Base-by-base conservation (phyloP, 2,888 invertebrate species). In the Eledona agricola region DNA sequence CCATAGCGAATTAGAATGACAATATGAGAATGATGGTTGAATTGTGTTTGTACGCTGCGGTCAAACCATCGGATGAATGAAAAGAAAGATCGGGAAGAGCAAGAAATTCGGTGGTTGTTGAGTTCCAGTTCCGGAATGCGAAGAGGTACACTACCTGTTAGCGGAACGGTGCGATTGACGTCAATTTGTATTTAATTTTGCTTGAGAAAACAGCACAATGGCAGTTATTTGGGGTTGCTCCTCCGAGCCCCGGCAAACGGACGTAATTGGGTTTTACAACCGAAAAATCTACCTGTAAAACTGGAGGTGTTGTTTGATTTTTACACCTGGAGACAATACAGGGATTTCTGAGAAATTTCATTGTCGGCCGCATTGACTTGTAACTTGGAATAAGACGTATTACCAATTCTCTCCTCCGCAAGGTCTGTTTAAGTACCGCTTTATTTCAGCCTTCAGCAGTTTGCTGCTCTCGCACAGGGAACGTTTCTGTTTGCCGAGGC, bases 91-190 rank as follows among this genome's bases (percentile, higher is more conserved):
- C 15, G 12, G 16, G 12, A 11, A 7, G 19, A 12, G 12, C 25
- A 22, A 22, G 16, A 34, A 16, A 32, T 20, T 19, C 17, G 9
- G 17, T 6, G n/a, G n/a, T n/a, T n/a, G 11, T 29, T 29, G 19
- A 20, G 19, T 19, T 5, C 19, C 12, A 15, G 40, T 50, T 34
- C 42, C 32, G 51, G 51, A 42, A 34, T 51, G 16, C 20, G 13
- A 17, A 42, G 42, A 51, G 51, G 40, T 53, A 53, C 49, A 34
- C 31, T 53, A 53, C 49, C 53, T 53, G 53, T 53, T 53, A 49
- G 49, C 53, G 28, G 29, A 12, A 13, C 42, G 12, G 35, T 49
- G 49, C 38, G 26, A 53, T 40, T 53, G 53, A 47, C 53, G 53
- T 53, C 53, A 53, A 53, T 49, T 43, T 45, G 26, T 42, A 43